Evolutionary conservation across 1,140 invertebrate species (phyloP).

Genomic region (Chironomus striatipennis): DNA sequence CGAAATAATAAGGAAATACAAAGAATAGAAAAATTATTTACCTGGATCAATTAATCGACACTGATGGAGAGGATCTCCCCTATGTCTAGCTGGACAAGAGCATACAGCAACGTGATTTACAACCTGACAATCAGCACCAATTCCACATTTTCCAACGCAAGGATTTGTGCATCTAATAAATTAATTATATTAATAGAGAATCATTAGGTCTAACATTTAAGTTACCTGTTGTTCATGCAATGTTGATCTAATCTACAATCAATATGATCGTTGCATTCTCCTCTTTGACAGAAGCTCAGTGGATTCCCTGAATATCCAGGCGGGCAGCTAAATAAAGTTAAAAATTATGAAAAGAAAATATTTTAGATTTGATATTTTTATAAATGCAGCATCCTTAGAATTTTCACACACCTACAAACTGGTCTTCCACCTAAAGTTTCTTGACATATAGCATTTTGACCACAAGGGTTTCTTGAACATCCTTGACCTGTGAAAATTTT

Average conservation of each 20-base stretch:
- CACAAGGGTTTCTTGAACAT: slow-evolving; percentile 43
- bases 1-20: slow-evolving; percentile 19
- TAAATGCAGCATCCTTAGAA: too few species aligned
- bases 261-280: slow-evolving; percentile 52
- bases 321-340: slow-evolving; percentile 49
- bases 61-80: slow-evolving; percentile 65
- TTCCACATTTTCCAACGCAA: slow-evolving; percentile 66
- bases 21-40: slow-evolving; percentile 34
- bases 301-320: slow-evolving; percentile 64
- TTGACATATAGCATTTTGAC: slow-evolving; percentile 53
- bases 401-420: slow-evolving; percentile 46
- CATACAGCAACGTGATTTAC: slow-evolving; percentile 75
- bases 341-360: too few species aligned
- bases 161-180: slow-evolving; percentile 71
- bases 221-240: not conserved
- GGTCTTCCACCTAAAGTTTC: slow-evolving; percentile 49
- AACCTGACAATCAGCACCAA: slow-evolving; percentile 58
- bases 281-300: slow-evolving; percentile 50
- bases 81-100: slow-evolving; percentile 69
- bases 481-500: slow-evolving; percentile 28
- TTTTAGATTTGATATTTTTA: not conserved
- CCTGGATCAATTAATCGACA: slow-evolving; percentile 55
- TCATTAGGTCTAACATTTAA: slow-evolving; percentile 38
- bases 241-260: slow-evolving; percentile 51
- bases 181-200: slow-evolving; percentile 37